Percentiles rank a stretch among this genome's conserved stretches.
Evolutionary conservation across 2,797 vertebrate species (phyloP).

Genomic region (Carduelis carduelis): DNA sequence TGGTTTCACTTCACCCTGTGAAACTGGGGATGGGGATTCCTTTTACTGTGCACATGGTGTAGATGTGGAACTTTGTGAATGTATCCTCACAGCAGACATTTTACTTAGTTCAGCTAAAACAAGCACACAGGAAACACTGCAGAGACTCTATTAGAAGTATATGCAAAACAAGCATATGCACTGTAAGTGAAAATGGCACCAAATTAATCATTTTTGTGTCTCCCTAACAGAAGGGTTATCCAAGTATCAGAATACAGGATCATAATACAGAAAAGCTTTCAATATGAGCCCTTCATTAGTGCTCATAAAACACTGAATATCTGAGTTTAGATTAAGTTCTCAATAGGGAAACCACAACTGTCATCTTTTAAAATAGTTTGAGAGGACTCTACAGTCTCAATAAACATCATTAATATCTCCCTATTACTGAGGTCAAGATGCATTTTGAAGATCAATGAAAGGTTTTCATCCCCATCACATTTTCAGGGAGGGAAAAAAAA

Average conservation of each 20-base stretch:
- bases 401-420: not conserved
- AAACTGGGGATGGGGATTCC: not conserved
- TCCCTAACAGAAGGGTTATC: not conserved
- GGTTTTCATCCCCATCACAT: not conserved
- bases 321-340: not conserved
- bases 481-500: not conserved
- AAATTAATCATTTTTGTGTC: not conserved
- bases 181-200: not conserved
- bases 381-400: not conserved
- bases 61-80: not conserved
- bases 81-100: not conserved
- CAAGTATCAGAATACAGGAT: not conserved
- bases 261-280: not conserved
- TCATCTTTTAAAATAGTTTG: not conserved
- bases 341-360: not conserved
- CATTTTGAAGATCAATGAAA: not conserved
- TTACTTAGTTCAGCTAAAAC: not conserved
- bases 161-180: not conserved
- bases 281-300: not conserved
- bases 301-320: not conserved
- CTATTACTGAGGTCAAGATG: not conserved
- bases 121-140: not conserved
- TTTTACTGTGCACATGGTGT: not conserved
- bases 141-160: not conserved
- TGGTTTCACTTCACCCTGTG: not conserved